These are phyloP conservation scores for Automeris io DNA, from an alignment of 2,888 invertebrate genomes.

Conservation along the genomic window DNA sequence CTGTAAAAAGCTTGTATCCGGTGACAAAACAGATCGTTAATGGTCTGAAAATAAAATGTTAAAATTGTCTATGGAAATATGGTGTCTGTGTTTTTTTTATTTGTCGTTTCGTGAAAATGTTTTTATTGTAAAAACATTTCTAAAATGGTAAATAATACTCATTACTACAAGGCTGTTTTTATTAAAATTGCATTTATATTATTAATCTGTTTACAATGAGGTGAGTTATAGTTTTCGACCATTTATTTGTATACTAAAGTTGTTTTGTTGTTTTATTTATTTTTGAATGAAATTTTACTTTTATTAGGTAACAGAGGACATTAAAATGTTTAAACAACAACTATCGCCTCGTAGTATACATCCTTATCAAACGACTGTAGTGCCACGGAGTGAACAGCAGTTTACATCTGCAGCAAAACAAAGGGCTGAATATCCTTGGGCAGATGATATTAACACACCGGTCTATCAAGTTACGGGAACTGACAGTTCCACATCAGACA, in stretches of 20 bases:
- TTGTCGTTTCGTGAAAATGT: too few species aligned
- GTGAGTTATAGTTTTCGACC: constrained; percentile 4
- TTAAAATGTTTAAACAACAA: constrained; percentile 70
- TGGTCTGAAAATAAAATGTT: too few species aligned
- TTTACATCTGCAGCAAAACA: constrained; percentile 62
- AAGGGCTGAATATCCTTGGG: constrained; percentile 69
- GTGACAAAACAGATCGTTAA: too few species aligned
- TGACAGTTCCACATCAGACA: constrained; percentile 70
- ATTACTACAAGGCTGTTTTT: too few species aligned
- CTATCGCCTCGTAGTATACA: constrained; percentile 63
- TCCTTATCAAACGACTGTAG: constrained; percentile 70
- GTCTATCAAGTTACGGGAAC: constrained; percentile 63
- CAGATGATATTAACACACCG: constrained; percentile 54
- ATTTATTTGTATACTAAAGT: background rate
- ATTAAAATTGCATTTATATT: too few species aligned
- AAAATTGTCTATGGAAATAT: too few species aligned
- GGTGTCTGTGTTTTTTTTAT: too few species aligned
- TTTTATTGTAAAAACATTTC: too few species aligned
- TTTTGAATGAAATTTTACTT: constrained; percentile 10
- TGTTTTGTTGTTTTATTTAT: constrained; percentile 16
- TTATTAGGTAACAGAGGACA: constrained; percentile 26
- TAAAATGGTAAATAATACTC: too few species aligned
- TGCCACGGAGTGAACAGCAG: constrained; percentile 65
- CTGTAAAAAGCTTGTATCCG: too few species aligned
- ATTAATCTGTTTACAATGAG: constrained; percentile 14